Base-by-base conservation (phyloP, 2,888 invertebrate species). In the Seladonia tumulorum region DNA sequence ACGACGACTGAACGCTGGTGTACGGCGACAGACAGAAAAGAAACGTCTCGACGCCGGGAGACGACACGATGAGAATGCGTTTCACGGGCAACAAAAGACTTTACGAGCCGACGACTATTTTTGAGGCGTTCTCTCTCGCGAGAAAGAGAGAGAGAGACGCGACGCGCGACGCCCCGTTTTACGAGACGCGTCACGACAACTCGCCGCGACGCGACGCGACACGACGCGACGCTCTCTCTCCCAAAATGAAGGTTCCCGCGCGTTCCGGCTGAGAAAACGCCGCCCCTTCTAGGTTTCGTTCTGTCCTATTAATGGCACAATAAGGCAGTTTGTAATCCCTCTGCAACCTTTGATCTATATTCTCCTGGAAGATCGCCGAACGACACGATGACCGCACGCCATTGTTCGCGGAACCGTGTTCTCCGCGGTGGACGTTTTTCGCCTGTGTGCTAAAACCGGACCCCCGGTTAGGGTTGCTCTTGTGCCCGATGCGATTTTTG, bases 61-160 rank as follows among this genome's bases (percentile, higher is more conserved):
- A 71, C 76, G 86, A 71, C 86, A 68, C 68, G 68, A 39, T 68
- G 87, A 87, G 82, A 87, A 85, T 83, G 88, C 83, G 86, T 86
- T 87, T 88, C 87, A 85, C 87, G 79, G 83, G 79, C 87, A 86
- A 88, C 86, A 88, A 86, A 92, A 88, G 87, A 90, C 88, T 92
- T 91, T 90, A 91, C 89, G 91, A 91, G 89, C 84, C 88, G 76
- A 85, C 90, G 89, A 92, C 89, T 92, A 92, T 92, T 92, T 92
- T 92, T 90, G 91, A 87, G 89, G 82, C 90, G 85, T 81, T 87
- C 88, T 84, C 86, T 25, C 60, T 2, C n/a, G 22, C 22, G 53
- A 53, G 88, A 35, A 22, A 39, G 47, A 49, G 2, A 22, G 88
- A 39, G 68, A 39, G 72, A 29, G 29, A 73, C 86, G 25, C 60